phyloP scores from a whole-genome alignment of 1,140 invertebrate genomes.

The Drosophila athabasca region DNA sequence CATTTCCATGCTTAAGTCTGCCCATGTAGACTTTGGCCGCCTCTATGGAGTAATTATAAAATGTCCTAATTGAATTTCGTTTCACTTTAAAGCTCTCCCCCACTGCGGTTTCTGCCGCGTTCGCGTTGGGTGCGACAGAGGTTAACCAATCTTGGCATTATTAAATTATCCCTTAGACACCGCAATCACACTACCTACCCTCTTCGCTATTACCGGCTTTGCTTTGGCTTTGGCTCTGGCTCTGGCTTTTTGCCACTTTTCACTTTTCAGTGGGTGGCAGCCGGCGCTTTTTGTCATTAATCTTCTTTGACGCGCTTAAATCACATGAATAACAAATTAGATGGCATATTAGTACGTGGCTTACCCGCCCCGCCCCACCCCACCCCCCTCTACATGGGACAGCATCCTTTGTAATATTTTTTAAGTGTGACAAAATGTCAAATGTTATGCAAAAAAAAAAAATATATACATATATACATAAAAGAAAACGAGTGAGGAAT shows the following conservation, averaged over 20 bases:
- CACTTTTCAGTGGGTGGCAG: slow-evolving; percentile 39
- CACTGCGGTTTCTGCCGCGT: neutral
- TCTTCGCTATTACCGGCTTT: slow-evolving; percentile 43
- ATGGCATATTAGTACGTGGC: slow-evolving; percentile 75
- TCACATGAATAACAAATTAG: slow-evolving; percentile 83
- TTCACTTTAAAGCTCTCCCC: slow-evolving; percentile 29
- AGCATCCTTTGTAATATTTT: slow-evolving; percentile 23
- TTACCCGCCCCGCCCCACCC: slow-evolving; percentile 18
- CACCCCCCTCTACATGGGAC: neutral
- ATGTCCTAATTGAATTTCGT: slow-evolving; percentile 48
- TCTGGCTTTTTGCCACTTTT: slow-evolving; percentile 49
- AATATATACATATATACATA: no score
- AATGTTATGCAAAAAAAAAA: slow-evolving; percentile 36
- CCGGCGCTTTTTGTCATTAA: slow-evolving; percentile 62
- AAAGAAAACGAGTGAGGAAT: slow-evolving; percentile 10
- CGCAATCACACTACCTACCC: slow-evolving; percentile 38
- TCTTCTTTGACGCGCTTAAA: slow-evolving; percentile 83
- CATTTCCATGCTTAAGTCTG: no score
- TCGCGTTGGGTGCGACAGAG: neutral
- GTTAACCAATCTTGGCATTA: slow-evolving; percentile 50
- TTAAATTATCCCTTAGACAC: slow-evolving; percentile 53
- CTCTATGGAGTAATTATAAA: slow-evolving; percentile 27
- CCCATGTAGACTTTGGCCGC: no score
- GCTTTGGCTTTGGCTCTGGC: neutral
- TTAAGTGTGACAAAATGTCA: slow-evolving; percentile 53